Conservation (phyloP, 2,888 invertebrate species). For the Lasius platythorax region DNA sequence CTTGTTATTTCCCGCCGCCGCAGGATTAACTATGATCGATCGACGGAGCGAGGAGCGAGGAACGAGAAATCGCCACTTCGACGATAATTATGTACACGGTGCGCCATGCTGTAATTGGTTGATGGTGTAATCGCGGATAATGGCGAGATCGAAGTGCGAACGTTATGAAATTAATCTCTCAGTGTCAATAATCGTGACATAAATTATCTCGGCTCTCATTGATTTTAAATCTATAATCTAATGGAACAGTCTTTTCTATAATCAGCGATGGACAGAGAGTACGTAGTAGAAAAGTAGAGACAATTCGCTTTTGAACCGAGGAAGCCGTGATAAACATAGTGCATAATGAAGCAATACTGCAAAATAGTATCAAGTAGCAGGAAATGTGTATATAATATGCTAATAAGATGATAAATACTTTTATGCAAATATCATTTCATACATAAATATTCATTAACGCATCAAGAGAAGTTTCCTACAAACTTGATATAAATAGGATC, state of each 20-base stretch:
- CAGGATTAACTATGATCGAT: conserved; percentile 63
- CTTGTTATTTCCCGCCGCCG: conserved; percentile 50
- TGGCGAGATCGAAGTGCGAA: conserved; percentile 56
- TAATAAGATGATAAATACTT: conserved; percentile 7
- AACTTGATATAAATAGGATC: conserved; percentile 13
- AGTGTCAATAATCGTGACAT: conserved; percentile 20
- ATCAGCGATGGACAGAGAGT: neutral
- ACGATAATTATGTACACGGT: conserved; percentile 58
- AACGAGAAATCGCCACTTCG: conserved; percentile 63
- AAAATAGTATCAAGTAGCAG: neutral
- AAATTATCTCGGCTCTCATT: conserved; percentile 25
- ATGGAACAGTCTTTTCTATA: neutral
- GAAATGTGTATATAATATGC: neutral
- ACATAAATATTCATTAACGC: conserved; percentile 12
- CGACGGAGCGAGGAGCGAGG: conserved; percentile 17
- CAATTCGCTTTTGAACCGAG: neutral
- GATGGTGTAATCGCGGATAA: conserved; percentile 70
- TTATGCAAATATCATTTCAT: neutral
- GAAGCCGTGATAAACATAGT: neutral
- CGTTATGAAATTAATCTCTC: conserved; percentile 45
- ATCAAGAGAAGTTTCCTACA: neutral
- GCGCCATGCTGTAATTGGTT: conserved; percentile 61
- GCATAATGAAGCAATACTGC: neutral
- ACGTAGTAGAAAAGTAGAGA: neutral
- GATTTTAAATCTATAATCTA: conserved; percentile 26